phyloP scores from a whole-genome alignment of 2,797 vertebrate species.

The Phalloptychus januarius region DNA sequence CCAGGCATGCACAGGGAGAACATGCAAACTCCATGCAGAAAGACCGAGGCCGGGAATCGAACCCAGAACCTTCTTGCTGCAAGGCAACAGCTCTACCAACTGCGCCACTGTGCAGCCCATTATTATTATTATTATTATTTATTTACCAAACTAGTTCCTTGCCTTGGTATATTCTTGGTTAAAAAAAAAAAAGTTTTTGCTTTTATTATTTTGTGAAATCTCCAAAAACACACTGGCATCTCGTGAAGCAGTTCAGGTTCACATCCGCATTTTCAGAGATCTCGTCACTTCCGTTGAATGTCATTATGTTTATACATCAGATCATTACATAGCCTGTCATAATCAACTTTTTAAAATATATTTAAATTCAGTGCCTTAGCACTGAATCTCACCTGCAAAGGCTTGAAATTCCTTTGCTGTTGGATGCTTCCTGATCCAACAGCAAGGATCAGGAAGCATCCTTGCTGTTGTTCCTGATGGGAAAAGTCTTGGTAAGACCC shows the following conservation, averaged over 20 bases:
- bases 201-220: conserved; percentile 20
- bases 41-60: too few species aligned
- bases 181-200: too few species aligned
- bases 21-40: too few species aligned
- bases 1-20: too few species aligned
- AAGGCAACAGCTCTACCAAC: too few species aligned
- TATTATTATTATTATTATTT: conserved; percentile 14
- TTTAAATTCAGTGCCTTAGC: conserved; percentile 44
- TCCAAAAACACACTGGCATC: conserved; percentile 46
- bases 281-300: conserved; percentile 50
- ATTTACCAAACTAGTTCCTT: conserved; percentile 36
- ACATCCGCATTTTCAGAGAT: conserved; percentile 36
- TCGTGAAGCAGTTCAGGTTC: conserved; percentile 44
- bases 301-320: conserved; percentile 52
- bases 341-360: conserved; percentile 43
- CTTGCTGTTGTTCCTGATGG: not conserved
- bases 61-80: too few species aligned
- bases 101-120: too few species aligned
- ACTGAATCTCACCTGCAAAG: conserved; percentile 56
- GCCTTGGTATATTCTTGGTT: conserved; percentile 34
- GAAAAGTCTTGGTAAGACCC: not conserved
- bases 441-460: too few species aligned
- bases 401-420: too few species aligned
- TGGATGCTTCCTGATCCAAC: too few species aligned
- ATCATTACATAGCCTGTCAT: conserved; percentile 51